Evolutionary conservation across 2,113 vertebrate genomes (phyloP), one percentile per base, ranked within the genome.

Genomic region (Corynorhinus townsendii): DNA sequence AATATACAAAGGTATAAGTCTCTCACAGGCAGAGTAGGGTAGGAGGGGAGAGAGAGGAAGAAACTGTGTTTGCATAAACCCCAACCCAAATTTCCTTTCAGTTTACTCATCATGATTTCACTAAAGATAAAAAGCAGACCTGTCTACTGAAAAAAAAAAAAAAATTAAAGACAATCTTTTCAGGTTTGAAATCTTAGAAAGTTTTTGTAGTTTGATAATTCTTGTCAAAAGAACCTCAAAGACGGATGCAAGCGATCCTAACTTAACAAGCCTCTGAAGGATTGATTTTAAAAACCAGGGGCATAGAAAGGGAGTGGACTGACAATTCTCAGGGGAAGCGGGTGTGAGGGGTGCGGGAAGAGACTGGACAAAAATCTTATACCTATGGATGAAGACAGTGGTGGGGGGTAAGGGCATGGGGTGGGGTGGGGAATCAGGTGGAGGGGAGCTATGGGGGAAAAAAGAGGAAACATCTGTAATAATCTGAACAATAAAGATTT

Each of bases 111-210:
- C 1, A 2, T 45, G 93, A 96, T 93, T 89, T 95, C 47, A 56
- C 93, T 76, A 15, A 52, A 96, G 96, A 97, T 95, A 96, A 96
- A 30, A 71, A 89, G 33, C 30, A 94, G 75, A 85, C 47, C 26
- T 68, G n/a, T 76, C 75, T 90, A 77, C 64, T n/a, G 33, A 52
- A 76, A 69, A 84, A 77, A 35, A 33, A n/a, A 76, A 45, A 54
- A 69, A n/a, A 52, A 35, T 79, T 33, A 94, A 94, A 71, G 72
- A 64, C 56, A 38, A 71, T 43, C 95, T 94, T 96, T 97, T 90
- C 47, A 89, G 91, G 91, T 86, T 76, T 96, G 49, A 95, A 95
- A 94, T 93, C 87, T 96, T 85, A 81, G 93, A 96, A 95, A 81
- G 72, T 72, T 81, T 81, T 85, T 81, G 28, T 59, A 87, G 62